These are phyloP conservation scores for Ondatra zibethicus DNA, from an alignment of 2,113 vertebrate genomes.

Conservation along the genomic window DNA sequence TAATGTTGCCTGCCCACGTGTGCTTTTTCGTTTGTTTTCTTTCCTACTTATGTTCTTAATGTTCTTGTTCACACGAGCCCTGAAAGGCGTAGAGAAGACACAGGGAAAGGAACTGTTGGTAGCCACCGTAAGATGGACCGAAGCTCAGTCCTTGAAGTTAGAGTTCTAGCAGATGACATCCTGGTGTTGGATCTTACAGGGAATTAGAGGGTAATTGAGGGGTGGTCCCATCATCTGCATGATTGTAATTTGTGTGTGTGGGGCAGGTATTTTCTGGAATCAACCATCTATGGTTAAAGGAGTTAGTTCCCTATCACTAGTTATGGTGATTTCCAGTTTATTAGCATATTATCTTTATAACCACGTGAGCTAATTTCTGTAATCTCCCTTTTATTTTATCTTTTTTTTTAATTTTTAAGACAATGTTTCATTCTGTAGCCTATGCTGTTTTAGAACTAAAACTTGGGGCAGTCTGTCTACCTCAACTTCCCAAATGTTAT, in stretches of 20 bases:
- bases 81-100: neutral
- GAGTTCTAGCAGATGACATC: neutral
- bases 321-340: neutral
- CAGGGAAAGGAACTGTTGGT: neutral
- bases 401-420: neutral
- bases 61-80: neutral
- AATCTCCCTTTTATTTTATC: neutral
- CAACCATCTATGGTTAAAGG: neutral
- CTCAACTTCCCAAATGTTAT: neutral
- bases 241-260: neutral
- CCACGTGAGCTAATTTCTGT: neutral
- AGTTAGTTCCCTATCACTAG: neutral
- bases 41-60: neutral
- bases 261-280: neutral
- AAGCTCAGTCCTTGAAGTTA: neutral
- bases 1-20: neutral
- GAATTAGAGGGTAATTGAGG: neutral
- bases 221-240: neutral
- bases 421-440: neutral
- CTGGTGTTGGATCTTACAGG: neutral
- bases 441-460: neutral
- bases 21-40: neutral
- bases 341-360: neutral
- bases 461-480: neutral
- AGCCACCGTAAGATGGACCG: no score